Evolutionary conservation across 2,797 vertebrate genomes (phyloP), one percentile per base, ranked within the genome.

Genomic region (Labroides dimidiatus): DNA sequence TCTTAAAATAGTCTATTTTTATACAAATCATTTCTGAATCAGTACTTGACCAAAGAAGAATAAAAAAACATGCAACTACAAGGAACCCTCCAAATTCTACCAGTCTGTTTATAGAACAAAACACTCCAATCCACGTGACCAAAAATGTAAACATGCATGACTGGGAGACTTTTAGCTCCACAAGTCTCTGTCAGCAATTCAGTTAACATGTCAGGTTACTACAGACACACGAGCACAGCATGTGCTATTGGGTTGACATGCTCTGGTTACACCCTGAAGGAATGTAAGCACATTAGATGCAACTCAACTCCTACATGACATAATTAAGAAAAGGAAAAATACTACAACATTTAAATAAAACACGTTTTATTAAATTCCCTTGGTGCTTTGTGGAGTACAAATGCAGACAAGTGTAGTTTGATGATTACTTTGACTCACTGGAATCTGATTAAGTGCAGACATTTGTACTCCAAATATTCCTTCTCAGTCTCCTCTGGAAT

Each of bases 211-310:
- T 49, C 23, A 24, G 14, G 9, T 16, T 15, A 3, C 5, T 21
- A 14, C 6, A 24, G 45, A 12, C 16, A 30, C 17, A 33, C 6
- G 33, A 37, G 19, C 24, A n/a, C 33, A 41, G 4, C 8, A 8
- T 69, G 58, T 62, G 43, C 45, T 41, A 53, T 37, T 59, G 37
- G 54, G 49, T 76, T 56, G 23, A 23, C 16, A 17, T 53, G 37
- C 44, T 55, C 55, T 37, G n/a, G 41, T 56, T 70, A 44, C 39
- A 50, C 27, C 14, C 33, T 19, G 6, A n/a, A 47, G 27, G n/a
- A 60, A 59, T 59, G 17, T 21, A 30, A 65, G 30, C 20, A 44
- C 19, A 49, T 33, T 45, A 23, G 2, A 24, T 49, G 10, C 27
- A 20, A 21, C 24, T 8, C 0, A n/a, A 51, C 45, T 44, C 24